These are phyloP conservation scores for Phengaris alcon DNA, from an alignment of 2,888 invertebrate genomes.

Conservation along the genomic window DNA sequence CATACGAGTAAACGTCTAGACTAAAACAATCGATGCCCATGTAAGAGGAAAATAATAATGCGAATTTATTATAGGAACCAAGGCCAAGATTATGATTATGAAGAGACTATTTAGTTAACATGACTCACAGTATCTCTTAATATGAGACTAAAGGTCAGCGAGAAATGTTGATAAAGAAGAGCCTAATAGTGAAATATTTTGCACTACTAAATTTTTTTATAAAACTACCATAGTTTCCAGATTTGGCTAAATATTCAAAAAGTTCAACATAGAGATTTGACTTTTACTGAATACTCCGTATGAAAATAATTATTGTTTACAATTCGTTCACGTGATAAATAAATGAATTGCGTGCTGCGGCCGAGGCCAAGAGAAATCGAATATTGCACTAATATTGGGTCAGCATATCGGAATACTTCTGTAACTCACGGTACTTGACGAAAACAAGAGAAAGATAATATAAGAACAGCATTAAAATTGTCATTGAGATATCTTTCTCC, in stretches of 20 bases:
- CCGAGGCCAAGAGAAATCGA: slow-evolving; percentile 73
- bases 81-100: slow-evolving; percentile 10
- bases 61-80: slow-evolving; percentile 29
- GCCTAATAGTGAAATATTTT: too few species aligned
- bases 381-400: slow-evolving; percentile 42
- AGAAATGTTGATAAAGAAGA: neutral
- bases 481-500: too few species aligned
- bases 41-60: slow-evolving; percentile 36
- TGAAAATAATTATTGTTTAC: slow-evolving; percentile 26
- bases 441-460: neutral
- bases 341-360: slow-evolving; percentile 55
- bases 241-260: too few species aligned
- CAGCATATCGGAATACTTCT: slow-evolving; percentile 24
- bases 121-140: neutral
- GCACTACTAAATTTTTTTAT: too few species aligned
- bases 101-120: neutral
- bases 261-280: neutral
- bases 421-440: neutral
- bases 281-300: neutral
- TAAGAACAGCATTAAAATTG: neutral
- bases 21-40: slow-evolving; percentile 33
- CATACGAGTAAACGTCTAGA: slow-evolving; percentile 14
- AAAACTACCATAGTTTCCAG: too few species aligned
- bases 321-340: slow-evolving; percentile 35
- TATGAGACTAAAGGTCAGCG: neutral